Base-by-base conservation (phyloP, 2,113 vertebrate genomes). In the Gasterosteus nipponicus region DNA sequence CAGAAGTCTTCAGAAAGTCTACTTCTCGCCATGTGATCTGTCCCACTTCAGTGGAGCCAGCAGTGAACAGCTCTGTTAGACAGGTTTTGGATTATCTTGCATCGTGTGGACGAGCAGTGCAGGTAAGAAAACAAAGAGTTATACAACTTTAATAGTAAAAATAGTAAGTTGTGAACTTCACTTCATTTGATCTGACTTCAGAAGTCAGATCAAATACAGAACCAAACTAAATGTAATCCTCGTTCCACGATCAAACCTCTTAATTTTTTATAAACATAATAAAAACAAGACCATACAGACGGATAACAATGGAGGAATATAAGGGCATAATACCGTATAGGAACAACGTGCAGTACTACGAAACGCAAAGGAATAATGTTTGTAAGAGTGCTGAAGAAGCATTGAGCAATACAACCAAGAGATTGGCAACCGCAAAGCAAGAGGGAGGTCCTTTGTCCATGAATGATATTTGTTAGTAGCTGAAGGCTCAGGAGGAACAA, bases 1-100 rank as follows among this genome's bases (percentile, higher is more conserved):
- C 75, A 75, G 90, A 89, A 89, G 66, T 29, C 11, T 68, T 72
- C 59, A 75, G 81, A 83, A 76, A 85, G 67, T 70, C 0, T 0
- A 0, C 35, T 73, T 44, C 67, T 53, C 44, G 64, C 16, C 84
- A 73, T 58, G 19, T 79, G 77, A 89, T 78, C 64, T 33, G 67
- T 31, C 29, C 18, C 54, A 60, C 42, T 68, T 54, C n/a, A 75
- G 39, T 38, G 31, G 26, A 69, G 70, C 53, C 41, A 18, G 19
- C 16, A 1, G 22, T 10, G 11, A 74, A n/a, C 15, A 6, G 64
- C 33, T n/a, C 53, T 75, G 42, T 56, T 29, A 8, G 54, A 42
- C n/a, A 29, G 54, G 33, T n/a, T 19, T 42, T 19, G 39, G 57
- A 83, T 66, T 22, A 22, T 63, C 15, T 29, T 67, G 4, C 5